Evolutionary conservation across 2,113 vertebrate species (phyloP).

Genomic region (Propithecus coquereli): DNA sequence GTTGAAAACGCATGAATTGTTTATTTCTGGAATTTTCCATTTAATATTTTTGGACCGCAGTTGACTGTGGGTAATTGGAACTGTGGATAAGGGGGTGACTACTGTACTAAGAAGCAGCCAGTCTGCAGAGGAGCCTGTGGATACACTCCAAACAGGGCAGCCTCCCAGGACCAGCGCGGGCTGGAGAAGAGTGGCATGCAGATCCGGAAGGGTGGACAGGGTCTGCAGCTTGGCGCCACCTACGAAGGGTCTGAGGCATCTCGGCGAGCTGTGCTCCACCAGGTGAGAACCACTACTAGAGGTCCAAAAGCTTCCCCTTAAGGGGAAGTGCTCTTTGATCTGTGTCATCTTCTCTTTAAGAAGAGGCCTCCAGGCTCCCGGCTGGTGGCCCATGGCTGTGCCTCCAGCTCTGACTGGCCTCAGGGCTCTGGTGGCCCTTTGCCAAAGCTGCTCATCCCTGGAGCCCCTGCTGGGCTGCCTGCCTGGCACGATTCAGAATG

Average conservation of each 20-base stretch:
- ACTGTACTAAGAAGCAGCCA: not conserved
- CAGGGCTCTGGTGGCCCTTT: accelerated
- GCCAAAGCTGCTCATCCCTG: not conserved
- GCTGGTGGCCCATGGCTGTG: not conserved
- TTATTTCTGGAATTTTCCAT: not conserved
- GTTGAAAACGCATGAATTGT: not conserved
- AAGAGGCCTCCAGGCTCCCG: not conserved
- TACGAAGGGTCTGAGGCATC: not conserved
- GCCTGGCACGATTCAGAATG: not conserved
- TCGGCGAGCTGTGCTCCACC: not conserved
- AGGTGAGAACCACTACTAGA: not conserved
- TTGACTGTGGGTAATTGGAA: not conserved
- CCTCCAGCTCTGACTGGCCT: not conserved
- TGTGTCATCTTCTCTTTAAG: not conserved
- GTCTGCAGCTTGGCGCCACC: not conserved
- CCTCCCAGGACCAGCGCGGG: not conserved
- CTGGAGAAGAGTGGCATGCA: not conserved
- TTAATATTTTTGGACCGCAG: not conserved
- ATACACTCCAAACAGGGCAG: accelerated
- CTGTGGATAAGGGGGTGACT: not conserved
- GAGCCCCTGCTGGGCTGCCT: not conserved
- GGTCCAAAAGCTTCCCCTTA: not conserved
- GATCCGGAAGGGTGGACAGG: not conserved
- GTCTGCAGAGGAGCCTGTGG: not conserved
- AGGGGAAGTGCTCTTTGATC: not conserved